Base-by-base conservation (phyloP, 1,140 invertebrate genomes). In the Cecropterus lyciades region DNA sequence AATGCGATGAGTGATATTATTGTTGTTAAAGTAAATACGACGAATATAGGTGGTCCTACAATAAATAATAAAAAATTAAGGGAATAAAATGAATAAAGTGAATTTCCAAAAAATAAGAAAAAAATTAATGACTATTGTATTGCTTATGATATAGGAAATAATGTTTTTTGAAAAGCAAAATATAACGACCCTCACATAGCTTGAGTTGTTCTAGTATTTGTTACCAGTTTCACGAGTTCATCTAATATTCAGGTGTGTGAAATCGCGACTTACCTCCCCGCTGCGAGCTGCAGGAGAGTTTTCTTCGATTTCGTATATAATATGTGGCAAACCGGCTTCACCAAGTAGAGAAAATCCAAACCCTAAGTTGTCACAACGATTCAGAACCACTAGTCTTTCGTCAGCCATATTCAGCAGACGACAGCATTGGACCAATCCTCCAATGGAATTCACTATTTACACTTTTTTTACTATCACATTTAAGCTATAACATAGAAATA, bases 281-380 rank as follows among this genome's bases (percentile, higher is more conserved):
- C 96, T 96, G 85, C 96, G 95, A 75, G 96, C 97, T 67, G 97
- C 97, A 82, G 97, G 97, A 73, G 97, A 98, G 92, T 98, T 97
- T 92, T 98, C 97, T 80, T 97, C 94, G 83, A 98, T 97, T 92
- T 98, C 96, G 93, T 97, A 98, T 87, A 98, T 97, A 86, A 98
- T 96, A 85, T 97, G 97, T 80, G 97, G 97, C 85, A 97, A 94
- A 87, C 96, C 97, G 79, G 96, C 96, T 91, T 96, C 96, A 68
- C 97, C 96, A 80, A 98, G 94, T 73, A 98, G 93, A 75, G 96
- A 97, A 94, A 98, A 98, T 78, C 97, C 97, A 87, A 97, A 96
- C 81, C 97, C 96, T 89, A 95, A 95, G 92, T 95, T 95, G 92
- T 97, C 96, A 94, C 95, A 95, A 84, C 96, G 95, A 91, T 95